A percentile compares a stretch with the other conserved stretches of the same genome.
Conservation (phyloP, 2,797 vertebrate species). For the Vespertilio murinus region DNA sequence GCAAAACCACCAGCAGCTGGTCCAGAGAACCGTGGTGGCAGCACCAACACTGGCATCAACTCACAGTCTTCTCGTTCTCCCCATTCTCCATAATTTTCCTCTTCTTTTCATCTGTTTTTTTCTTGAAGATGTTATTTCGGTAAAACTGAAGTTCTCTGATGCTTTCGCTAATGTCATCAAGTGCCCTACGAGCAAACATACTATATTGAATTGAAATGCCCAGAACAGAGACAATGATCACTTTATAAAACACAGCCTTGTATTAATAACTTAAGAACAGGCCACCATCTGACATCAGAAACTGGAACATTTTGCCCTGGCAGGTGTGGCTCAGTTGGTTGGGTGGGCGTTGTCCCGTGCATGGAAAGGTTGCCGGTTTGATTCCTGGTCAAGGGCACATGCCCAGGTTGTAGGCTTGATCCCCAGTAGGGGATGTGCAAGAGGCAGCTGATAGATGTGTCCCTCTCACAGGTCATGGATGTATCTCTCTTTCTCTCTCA, state of each 20-base stretch:
- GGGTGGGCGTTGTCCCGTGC: background rate
- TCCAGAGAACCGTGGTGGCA: conserved; percentile 15
- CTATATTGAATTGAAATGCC: background rate
- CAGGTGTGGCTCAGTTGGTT: background rate
- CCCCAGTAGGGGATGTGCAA: background rate
- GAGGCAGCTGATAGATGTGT: background rate
- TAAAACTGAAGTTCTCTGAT: conserved; percentile 96
- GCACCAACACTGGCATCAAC: conserved; percentile 74
- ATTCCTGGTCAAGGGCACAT: background rate
- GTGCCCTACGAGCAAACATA: conserved; percentile 88
- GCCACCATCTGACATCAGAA: background rate
- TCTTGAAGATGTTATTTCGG: conserved; percentile 92
- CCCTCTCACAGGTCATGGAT: background rate
- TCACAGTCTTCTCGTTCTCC: conserved; percentile 81
- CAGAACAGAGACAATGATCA: background rate
- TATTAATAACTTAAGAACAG: background rate
- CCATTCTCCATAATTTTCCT: conserved; percentile 89
- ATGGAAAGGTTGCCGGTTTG: background rate
- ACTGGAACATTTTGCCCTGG: background rate
- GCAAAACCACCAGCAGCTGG: conserved; percentile 51
- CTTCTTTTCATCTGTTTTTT: conserved; percentile 87
- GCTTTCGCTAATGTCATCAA: conserved; percentile 97
- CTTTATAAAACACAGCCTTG: background rate
- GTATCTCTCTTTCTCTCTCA: background rate
- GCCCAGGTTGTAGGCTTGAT: background rate